phyloP scores from a whole-genome alignment of 2,888 invertebrate genomes.

The Eurytoma californica region DNA sequence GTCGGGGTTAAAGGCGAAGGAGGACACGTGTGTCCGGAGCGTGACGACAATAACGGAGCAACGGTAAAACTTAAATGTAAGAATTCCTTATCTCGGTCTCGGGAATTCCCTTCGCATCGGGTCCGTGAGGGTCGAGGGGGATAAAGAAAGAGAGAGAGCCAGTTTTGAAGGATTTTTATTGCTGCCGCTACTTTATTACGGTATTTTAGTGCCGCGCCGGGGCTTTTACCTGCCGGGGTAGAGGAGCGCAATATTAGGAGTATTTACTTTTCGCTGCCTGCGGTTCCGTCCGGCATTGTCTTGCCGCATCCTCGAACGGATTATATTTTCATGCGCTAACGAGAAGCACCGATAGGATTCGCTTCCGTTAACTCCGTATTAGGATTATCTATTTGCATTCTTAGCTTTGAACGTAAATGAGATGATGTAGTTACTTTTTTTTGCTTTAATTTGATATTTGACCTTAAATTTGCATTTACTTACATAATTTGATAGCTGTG shows the following conservation, averaged over 20 bases:
- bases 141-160: neutral
- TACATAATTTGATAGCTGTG: too few species aligned
- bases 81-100: constrained; percentile 18
- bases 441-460: too few species aligned
- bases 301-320: too few species aligned
- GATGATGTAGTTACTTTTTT: too few species aligned
- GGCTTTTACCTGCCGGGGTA: neutral
- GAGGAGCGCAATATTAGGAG: constrained; percentile 7
- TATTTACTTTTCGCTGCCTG: neutral
- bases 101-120: neutral
- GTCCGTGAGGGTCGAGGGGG: too few species aligned
- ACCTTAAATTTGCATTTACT: too few species aligned
- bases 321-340: too few species aligned
- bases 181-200: constrained; percentile 28
- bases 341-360: too few species aligned
- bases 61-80: constrained; percentile 15
- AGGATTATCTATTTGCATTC: too few species aligned
- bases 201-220: constrained; percentile 4
- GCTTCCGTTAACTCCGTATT: too few species aligned
- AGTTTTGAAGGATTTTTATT: constrained; percentile 28
- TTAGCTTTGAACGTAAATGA: too few species aligned
- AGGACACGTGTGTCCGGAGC: neutral
- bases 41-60: constrained; percentile 21
- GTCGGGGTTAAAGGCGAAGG: neutral
- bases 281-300: neutral